These are phyloP conservation scores for Magallana ariakensis DNA, from an alignment of 1,140 invertebrate species.

Conservation along the genomic window DNA sequence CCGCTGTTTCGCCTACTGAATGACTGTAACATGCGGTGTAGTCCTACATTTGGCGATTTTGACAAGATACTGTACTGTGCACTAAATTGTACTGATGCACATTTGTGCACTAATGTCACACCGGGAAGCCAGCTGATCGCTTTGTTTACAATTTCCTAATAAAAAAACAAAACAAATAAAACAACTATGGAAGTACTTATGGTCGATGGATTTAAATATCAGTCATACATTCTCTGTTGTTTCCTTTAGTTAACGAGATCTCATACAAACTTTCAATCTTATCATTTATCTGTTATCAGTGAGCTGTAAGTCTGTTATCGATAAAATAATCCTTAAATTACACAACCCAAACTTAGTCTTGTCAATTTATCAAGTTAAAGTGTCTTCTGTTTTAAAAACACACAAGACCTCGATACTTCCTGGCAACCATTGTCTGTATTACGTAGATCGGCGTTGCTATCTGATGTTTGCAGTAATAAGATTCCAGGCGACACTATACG, in stretches of 20 bases:
- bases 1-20: too few species aligned
- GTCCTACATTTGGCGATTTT: too few species aligned
- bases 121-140: background rate
- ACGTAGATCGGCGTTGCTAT: background rate
- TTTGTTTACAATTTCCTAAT: too few species aligned
- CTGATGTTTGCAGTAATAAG: background rate
- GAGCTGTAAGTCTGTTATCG: background rate
- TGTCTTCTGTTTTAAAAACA: background rate
- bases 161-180: too few species aligned
- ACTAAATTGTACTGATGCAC: background rate
- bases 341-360: background rate
- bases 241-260: too few species aligned
- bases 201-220: too few species aligned
- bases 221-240: too few species aligned
- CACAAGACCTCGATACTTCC: background rate
- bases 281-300: too few species aligned
- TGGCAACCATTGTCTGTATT: background rate
- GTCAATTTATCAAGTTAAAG: background rate
- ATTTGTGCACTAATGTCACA: background rate
- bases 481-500: background rate
- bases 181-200: too few species aligned
- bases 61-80: too few species aligned
- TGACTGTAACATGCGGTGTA: too few species aligned
- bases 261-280: too few species aligned
- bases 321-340: background rate